Conservation (phyloP, 2,797 vertebrate species). For the Eospalax fontanierii region DNA sequence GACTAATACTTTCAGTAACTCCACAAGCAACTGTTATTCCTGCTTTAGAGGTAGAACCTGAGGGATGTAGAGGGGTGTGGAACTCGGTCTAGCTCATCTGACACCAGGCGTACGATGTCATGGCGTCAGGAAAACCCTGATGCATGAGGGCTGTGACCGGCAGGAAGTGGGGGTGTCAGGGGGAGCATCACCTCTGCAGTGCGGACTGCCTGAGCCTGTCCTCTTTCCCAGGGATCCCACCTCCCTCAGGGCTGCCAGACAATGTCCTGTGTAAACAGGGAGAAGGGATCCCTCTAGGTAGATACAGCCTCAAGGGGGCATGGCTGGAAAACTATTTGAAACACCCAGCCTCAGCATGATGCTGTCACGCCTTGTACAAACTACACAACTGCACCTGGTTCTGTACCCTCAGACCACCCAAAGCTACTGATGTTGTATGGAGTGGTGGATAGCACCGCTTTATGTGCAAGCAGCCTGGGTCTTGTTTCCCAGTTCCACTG, state of each 20-base stretch:
- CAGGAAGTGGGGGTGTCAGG: background rate
- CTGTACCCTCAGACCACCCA: background rate
- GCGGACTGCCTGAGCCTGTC: background rate
- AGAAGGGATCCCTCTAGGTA: background rate
- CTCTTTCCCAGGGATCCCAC: background rate
- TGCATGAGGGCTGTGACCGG: background rate
- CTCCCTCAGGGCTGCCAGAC: background rate
- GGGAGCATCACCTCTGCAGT: background rate
- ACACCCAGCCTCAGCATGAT: background rate
- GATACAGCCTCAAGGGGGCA: background rate
- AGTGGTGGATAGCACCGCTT: background rate
- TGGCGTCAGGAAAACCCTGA: background rate
- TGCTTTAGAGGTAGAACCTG: background rate
- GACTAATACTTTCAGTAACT: background rate
- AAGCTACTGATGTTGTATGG: no score
- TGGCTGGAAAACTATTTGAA: background rate
- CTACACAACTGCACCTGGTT: background rate
- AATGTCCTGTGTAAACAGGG: background rate
- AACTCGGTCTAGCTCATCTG: background rate
- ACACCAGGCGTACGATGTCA: no score
- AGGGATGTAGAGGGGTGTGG: slow-evolving; percentile 6
- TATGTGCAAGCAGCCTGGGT: background rate
- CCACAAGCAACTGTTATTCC: background rate
- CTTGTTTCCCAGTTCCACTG: background rate
- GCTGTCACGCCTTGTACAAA: background rate